Percentiles rank a stretch among this genome's conserved stretches.
Conservation (phyloP, 2,888 invertebrate genomes). For the Agrotis exclamationis region DNA sequence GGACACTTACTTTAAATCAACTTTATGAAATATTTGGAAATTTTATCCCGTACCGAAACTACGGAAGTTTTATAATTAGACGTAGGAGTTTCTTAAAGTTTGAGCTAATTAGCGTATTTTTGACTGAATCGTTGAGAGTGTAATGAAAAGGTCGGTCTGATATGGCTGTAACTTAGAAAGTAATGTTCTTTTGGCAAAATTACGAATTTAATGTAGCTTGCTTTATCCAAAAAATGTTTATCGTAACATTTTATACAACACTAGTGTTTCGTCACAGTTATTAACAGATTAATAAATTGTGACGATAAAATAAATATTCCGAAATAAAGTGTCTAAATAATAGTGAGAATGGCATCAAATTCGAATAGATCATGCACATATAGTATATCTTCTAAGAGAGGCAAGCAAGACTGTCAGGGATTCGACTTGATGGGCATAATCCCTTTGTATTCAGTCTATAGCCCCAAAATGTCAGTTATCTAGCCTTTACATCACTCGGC, state of each 20-base stretch:
- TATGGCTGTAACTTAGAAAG: conserved; percentile 6
- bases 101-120: conserved; percentile 58
- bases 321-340: neutral
- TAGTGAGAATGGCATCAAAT: neutral
- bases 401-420: neutral
- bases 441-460: neutral
- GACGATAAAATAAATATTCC: no score
- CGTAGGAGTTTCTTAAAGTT: conserved; percentile 33
- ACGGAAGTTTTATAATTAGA: conserved; percentile 60
- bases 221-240: neutral
- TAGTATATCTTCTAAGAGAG: neutral
- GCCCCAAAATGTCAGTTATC: neutral
- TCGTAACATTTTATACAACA: neutral
- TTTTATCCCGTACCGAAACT: conserved; percentile 50
- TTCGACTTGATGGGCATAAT: conserved; percentile 2
- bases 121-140: conserved; percentile 12
- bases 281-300: neutral
- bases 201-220: neutral
- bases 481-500: no score
- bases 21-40: conserved; percentile 58
- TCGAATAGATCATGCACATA: neutral
- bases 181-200: neutral
- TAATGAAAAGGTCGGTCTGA: conserved; percentile 4
- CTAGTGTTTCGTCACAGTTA: neutral
- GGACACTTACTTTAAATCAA: conserved; percentile 46